These are phyloP conservation scores for Nematolebias whitei DNA, from an alignment of 2,113 vertebrate species.

Conservation along the genomic window DNA sequence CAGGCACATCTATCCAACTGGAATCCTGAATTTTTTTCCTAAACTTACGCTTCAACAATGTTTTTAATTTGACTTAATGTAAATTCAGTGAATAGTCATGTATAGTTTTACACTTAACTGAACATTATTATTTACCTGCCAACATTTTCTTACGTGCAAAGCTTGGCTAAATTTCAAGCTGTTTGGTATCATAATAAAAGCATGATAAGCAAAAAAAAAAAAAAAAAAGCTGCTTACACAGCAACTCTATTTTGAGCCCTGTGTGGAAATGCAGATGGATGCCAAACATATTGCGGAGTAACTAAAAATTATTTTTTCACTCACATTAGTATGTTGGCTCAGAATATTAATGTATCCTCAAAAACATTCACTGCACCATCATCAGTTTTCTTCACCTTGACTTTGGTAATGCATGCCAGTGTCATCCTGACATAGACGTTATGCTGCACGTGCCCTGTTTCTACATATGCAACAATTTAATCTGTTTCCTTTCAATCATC, in stretches of 20 bases:
- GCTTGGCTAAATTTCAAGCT: slow-evolving; percentile 41
- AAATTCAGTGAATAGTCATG: not conserved
- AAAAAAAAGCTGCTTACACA: slow-evolving; percentile 49
- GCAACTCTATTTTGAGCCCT: slow-evolving; percentile 62
- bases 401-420: not conserved
- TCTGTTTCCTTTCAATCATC: not conserved
- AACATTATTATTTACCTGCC: slow-evolving; percentile 7
- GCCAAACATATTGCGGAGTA: slow-evolving; percentile 43
- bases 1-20: no score
- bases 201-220: slow-evolving; percentile 50
- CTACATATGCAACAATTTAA: not conserved
- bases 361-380: slow-evolving; percentile 23
- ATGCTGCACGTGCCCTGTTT: not conserved
- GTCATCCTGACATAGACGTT: not conserved
- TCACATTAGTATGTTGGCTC: slow-evolving; percentile 24
- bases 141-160: slow-evolving; percentile 19
- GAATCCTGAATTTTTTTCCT: not conserved
- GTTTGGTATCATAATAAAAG: slow-evolving; percentile 51
- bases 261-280: slow-evolving; percentile 48
- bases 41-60: not conserved
- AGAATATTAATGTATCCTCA: slow-evolving; percentile 34
- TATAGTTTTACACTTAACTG: not conserved
- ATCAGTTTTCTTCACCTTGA: slow-evolving; percentile 3
- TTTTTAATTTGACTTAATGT: not conserved
- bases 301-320: slow-evolving; percentile 39